phyloP scores from a whole-genome alignment of 1,140 invertebrate species.

The Drosophila carrolli region DNA sequence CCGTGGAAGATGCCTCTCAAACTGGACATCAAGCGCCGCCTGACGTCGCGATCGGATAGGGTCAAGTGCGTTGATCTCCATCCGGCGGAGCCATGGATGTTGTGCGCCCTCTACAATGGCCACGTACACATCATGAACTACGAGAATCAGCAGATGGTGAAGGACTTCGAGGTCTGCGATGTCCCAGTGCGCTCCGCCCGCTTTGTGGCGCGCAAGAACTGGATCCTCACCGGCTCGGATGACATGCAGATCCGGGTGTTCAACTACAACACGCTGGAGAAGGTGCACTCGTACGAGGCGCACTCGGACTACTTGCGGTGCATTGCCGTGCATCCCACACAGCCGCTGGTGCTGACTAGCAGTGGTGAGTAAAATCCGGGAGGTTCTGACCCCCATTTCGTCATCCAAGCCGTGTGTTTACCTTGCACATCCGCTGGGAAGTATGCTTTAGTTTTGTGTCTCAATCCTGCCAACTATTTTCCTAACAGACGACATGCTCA shows the following conservation, averaged over 20 bases:
- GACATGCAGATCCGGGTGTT: slow-evolving; percentile 98
- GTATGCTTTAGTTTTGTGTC: slow-evolving; percentile 17
- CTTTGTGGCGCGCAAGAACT: slow-evolving; percentile 99
- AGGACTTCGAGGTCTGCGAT: slow-evolving; percentile 93
- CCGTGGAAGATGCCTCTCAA: slow-evolving; percentile 90
- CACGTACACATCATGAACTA: slow-evolving; percentile 99
- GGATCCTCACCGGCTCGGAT: slow-evolving; percentile 99
- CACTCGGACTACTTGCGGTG: slow-evolving; percentile 99
- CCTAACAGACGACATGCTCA: slow-evolving; percentile 95
- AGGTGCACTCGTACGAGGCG: slow-evolving; percentile 98
- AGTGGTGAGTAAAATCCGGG: slow-evolving; percentile 89
- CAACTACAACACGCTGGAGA: slow-evolving; percentile 99
- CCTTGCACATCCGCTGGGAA: slow-evolving; percentile 17
- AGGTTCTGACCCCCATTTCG: not conserved
- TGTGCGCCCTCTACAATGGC: slow-evolving; percentile 98
- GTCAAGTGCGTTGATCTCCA: slow-evolving; percentile 99
- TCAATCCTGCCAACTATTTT: not conserved
- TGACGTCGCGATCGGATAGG: slow-evolving; percentile 98
- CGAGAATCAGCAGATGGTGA: slow-evolving; percentile 91
- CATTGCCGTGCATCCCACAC: slow-evolving; percentile 98
- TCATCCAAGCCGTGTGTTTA: slow-evolving; percentile 18
- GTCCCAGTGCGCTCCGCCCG: slow-evolving; percentile 97
- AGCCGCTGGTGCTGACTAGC: slow-evolving; percentile 98
- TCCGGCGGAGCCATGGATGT: slow-evolving; percentile 98
- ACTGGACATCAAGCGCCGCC: slow-evolving; percentile 98